A percentile compares a stretch with the other conserved stretches of the same genome.
Evolutionary conservation across 2,113 vertebrate species (phyloP).

Genomic region (Andinoacara biseriatus): DNA sequence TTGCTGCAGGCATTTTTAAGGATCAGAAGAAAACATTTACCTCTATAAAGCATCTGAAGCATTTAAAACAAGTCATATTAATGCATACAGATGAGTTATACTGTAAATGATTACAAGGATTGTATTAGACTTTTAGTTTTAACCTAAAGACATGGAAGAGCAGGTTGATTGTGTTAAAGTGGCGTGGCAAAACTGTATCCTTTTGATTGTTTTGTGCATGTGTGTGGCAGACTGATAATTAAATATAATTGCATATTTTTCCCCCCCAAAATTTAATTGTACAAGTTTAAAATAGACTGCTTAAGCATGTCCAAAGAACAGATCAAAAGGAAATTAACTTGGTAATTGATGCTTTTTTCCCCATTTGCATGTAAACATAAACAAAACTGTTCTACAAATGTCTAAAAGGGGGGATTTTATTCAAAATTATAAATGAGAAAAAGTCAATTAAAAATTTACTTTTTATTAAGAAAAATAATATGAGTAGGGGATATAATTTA

Average conservation of each 20-base stretch:
- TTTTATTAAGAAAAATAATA: neutral
- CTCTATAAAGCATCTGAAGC: neutral
- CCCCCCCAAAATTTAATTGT: neutral
- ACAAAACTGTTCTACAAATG: neutral
- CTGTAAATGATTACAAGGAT: conserved; percentile 10
- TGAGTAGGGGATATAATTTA: conserved; percentile 41
- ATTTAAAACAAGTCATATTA: conserved; percentile 13
- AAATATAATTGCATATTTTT: neutral
- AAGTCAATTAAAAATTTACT: neutral
- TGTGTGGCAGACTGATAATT: conserved; percentile 15
- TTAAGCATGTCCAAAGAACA: neutral
- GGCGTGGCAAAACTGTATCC: neutral
- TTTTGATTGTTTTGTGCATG: conserved; percentile 24
- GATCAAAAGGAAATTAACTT: neutral
- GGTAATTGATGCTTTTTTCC: neutral
- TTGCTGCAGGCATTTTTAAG: neutral
- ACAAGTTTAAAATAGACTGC: neutral
- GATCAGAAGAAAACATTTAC: neutral
- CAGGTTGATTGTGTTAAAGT: conserved; percentile 1
- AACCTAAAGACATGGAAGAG: neutral
- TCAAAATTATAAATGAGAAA: conserved; percentile 2
- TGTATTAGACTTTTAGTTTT: conserved; percentile 15
- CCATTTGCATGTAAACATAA: neutral
- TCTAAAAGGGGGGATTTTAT: neutral
- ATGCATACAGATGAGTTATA: conserved; percentile 1